Evolutionary conservation across 2,113 vertebrate genomes (phyloP).

Genomic region (Propithecus coquereli): DNA sequence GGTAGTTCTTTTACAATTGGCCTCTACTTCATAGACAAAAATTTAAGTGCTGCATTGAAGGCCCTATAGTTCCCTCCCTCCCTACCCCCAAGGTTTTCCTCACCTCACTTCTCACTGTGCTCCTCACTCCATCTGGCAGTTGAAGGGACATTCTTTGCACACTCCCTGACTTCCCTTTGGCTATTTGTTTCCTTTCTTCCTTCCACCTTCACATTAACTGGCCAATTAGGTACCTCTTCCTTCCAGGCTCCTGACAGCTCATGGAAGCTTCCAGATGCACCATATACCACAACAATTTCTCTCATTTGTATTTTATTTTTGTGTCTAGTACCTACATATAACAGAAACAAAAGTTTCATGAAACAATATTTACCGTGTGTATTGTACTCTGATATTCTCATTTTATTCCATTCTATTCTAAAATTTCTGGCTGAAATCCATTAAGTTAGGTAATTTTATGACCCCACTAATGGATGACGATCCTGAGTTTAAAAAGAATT

Average conservation of each 20-base stretch:
- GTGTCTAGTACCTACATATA: not conserved
- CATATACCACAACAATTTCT: not conserved
- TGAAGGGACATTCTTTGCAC: not conserved
- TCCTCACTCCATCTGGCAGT: not conserved
- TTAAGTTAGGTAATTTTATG: not conserved
- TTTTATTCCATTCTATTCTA: not conserved
- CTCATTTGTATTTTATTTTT: not conserved
- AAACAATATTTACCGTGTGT: not conserved
- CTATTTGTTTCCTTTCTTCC: not conserved
- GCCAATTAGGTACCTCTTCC: not conserved
- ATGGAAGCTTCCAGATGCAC: not conserved
- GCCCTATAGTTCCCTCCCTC: not conserved
- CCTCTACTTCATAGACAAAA: not conserved
- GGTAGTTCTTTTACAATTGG: not conserved
- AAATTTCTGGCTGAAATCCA: not conserved
- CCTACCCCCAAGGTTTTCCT: not conserved
- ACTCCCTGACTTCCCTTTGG: not conserved
- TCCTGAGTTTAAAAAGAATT: not conserved
- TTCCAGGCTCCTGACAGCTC: not conserved
- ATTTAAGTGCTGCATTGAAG: not conserved
- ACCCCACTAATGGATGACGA: not conserved
- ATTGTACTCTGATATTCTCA: not conserved
- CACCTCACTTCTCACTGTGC: not conserved
- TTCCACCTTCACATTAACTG: not conserved
- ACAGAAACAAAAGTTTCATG: not conserved